Base-by-base conservation (phyloP, 2,888 invertebrate species). In the Falcaria lacertinaria region DNA sequence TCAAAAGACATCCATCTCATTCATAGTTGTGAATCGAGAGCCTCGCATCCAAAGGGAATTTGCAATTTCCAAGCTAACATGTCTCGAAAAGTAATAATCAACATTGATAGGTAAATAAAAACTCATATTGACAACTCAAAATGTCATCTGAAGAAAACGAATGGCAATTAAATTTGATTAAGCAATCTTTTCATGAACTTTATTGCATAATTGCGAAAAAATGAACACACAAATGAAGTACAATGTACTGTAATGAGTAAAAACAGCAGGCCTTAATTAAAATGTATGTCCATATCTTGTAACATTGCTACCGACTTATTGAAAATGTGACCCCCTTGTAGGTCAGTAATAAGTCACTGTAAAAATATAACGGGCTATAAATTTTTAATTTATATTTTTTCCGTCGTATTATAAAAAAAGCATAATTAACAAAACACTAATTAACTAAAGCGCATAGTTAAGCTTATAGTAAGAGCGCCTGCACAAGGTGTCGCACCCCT, bases 401-500 rank as follows among this genome's bases (percentile, higher is more conserved):
- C n/a, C n/a, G n/a, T n/a, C n/a, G n/a, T n/a, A n/a, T n/a, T n/a
- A n/a, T n/a, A n/a, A n/a, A n/a, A n/a, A n/a, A n/a, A n/a, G n/a
- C n/a, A n/a, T n/a, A n/a, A n/a, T n/a, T n/a, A n/a, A n/a, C n/a
- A n/a, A n/a, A n/a, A n/a, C n/a, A n/a, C n/a, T n/a, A n/a, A n/a
- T n/a, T n/a, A n/a, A n/a, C n/a, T 19, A 19, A 6, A 19, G 19
- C 19, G 19, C 19, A 6, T 19, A 19, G 19, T 19, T 19, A 19
- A 19, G 11, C 1, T 28, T 11, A 2, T 28, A 74, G 64, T 74
- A 71, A 71, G 66, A 62, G 54, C 53, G 58, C 56, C 57, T 64
- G 60, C 60, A 64, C 57, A 60, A 69, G 70, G 65, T 71, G 68
- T 71, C 75, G 72, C 80, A 84, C 84, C 76, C 75, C 80, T 75